Percentiles rank a stretch among this genome's conserved stretches.
Evolutionary conservation across 2,797 vertebrate species (phyloP).

Genomic region (Phoebastria nigripes): DNA sequence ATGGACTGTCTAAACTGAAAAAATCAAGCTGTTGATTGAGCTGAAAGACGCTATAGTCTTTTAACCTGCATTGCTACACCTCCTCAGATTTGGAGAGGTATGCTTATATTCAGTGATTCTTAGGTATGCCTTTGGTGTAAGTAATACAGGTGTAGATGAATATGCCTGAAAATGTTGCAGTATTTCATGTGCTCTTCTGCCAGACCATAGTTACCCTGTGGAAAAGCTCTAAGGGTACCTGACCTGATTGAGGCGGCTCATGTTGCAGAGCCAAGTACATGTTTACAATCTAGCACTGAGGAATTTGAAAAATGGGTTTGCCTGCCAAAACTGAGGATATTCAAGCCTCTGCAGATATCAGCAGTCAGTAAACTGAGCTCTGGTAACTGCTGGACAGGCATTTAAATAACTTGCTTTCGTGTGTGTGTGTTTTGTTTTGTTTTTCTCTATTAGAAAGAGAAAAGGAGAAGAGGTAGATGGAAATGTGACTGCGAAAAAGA

Average conservation of each 20-base stretch:
- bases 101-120: not conserved
- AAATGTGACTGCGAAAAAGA: conserved; percentile 82
- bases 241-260: not conserved
- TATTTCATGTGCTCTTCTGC: not conserved
- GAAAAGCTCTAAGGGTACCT: not conserved
- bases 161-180: not conserved
- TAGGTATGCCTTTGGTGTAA: not conserved
- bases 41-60: not conserved
- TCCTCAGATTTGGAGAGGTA: not conserved
- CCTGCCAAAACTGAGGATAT: not conserved
- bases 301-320: conserved; percentile 18
- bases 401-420: not conserved
- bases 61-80: not conserved
- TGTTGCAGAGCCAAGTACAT: not conserved
- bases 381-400: not conserved
- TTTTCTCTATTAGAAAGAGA: conserved; percentile 82
- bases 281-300: not conserved
- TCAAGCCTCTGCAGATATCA: not conserved
- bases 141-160: not conserved
- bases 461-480: conserved; percentile 85
- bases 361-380: not conserved
- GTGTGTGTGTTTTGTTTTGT: not conserved
- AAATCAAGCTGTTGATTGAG: not conserved
- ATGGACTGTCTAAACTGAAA: not conserved
- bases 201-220: not conserved